Evolutionary conservation across 2,797 vertebrate species (phyloP), one percentile per base, ranked within the genome.

Genomic region (Spatula versicolor): DNA sequence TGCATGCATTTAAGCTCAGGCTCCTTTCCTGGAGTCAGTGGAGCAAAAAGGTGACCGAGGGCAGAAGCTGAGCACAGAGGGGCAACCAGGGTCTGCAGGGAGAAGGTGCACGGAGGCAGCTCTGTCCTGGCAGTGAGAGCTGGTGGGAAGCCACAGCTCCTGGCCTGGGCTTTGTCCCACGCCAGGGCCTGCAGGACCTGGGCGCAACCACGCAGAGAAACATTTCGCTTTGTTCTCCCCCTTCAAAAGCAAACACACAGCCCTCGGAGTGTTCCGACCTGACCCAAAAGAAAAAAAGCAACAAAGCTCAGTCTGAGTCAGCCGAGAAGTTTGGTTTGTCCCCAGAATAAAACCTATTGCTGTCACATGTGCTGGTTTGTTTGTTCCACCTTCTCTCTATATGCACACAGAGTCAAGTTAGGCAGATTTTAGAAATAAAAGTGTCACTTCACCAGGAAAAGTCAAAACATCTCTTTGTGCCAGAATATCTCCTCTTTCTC

Each of bases 381-480:
- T 92, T 95, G 86, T 94, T 95, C 96, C 96, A 86, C 92, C 91
- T 94, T 86, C 91, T 82, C 88, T 76, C 83, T 90, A 12, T 11
- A 37, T 19, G 72, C 46, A 59, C 3, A 5, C 81, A 45, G 82
- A 90, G 82, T 43, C 45, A 25, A 62, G 43, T 88, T 2, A 88
- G 86, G 88, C 94, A 95, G 94, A 75, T 95, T 88, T 93, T 76
- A 93, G 86, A 95, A 93, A 93, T 90, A 88, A 92, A 95, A 90
- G 95, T 88, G 90, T 86, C 93, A 96, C 92, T 93, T 92, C 92
- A 63, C 88, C 92, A 95, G 35, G 80, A 46, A 52, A 92, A 95
- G 93, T 86, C 95, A 96, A 90, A 96, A 90, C 90, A 94, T 3
- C 78, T 66, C 88, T 81, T 73, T 11, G 58, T 94, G 92, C 82